Evolutionary conservation across 35 echinoderm and acorn worm species (phyloP), one percentile per base, ranked within the genome.

Genomic region (Eucidaris tribuloides): DNA sequence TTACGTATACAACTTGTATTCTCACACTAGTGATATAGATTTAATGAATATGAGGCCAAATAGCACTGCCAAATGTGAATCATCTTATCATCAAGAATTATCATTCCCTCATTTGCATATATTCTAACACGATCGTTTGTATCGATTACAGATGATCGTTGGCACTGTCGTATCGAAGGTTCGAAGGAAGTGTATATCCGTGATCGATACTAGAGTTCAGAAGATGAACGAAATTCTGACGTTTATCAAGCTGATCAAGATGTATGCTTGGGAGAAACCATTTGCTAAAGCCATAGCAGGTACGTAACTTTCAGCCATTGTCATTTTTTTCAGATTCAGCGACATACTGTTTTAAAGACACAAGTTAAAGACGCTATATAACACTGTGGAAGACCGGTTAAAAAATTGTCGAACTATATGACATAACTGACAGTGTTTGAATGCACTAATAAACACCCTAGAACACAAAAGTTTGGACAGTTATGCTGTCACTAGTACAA

Each of bases 201-300:
- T 89, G 44, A 90, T 90, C 5, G 94, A 97, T 35, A 41, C 82
- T 39, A 45, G 94, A 60, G 89, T 97, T 0, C 94, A 91, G 46
- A 91, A 92, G 62, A 97, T 97, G 94, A 97, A 92, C 52, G 94
- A 97, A 42, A 82, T 97, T 14, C 68, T 97, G 20, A 97, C 80
- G 0, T 92, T 65, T 45, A 83, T 97, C 76, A 97, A 97, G 71
- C 89, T 97, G 11, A 92, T 97, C 80, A 97, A 97, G 82, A 97
- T 97, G 94, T 97, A 97, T 48, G 94, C 94, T 20, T 97, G 94
- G 94, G 94, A 97, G 45, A 76, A 59, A 20, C 94, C 94, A 79
- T 97, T 97, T 58, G 87, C 88, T 7, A 92, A 97, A 77, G 77
- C 84, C 20, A 82, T 97, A 3, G 43, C 76, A 81, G 89, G 94